Evolutionary conservation across 2,888 invertebrate species (phyloP), one percentile per base, ranked within the genome.

Genomic region (Oligia strigilis): DNA sequence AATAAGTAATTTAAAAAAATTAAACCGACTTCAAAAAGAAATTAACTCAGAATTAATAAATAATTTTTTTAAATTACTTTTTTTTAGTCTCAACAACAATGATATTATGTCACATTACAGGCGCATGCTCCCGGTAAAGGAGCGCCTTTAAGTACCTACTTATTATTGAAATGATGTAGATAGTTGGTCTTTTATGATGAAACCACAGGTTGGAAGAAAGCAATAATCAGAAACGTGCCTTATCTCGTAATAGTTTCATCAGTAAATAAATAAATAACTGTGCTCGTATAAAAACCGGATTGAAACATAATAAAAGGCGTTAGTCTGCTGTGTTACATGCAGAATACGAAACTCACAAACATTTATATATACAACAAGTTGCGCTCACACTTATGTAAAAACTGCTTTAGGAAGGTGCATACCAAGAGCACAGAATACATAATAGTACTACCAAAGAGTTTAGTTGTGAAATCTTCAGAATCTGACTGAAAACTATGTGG

Each of bases 211-310:
- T 66, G 6, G n/a, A 73, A 71, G 55, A 79, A 66, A 72, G 46
- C 60, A 65, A 66, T 83, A 74, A 71, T 79, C 72, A 55, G 62
- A 75, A 85, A 73, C 70, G 64, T 78, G 78, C 73, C 62, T 64
- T 73, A 72, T 85, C 52, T 75, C 69, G 46, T 72, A 82, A 82
- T 78, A 77, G 72, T 60, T 65, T 84, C 64, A 74, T 73, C 77
- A 67, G 69, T 73, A 74, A 76, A 71, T 78, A 83, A 80, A 75
- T 80, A 83, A 81, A 71, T 75, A 67, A 64, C 67, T 69, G 72
- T 71, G 62, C n/a, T 77, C 2, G 65, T 80, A 36, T 72, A 78
- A 92, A 92, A 92, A 93, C 91, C 90, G 90, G 91, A 90, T 77
- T 83, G 67, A 40, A 77, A 67, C 73, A 75, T 86, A 70, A 49